Evolutionary conservation across 2,888 invertebrate genomes (phyloP).

Genomic region (Tanaodytes sp.): DNA sequence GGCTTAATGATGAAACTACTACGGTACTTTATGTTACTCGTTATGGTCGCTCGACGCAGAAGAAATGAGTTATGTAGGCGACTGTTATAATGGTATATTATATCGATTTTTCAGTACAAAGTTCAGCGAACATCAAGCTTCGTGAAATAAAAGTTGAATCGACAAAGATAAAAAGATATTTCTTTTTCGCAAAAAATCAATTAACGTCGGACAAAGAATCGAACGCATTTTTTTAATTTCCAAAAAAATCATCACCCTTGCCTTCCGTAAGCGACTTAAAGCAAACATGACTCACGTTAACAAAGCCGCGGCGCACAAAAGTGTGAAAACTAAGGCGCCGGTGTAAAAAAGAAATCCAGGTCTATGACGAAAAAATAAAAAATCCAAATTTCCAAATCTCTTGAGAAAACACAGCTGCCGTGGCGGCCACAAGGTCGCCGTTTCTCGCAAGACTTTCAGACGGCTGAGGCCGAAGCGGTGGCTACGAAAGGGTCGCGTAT

Average conservation of each 20-base stretch:
- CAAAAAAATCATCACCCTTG: constrained; percentile 11
- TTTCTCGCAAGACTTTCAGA: constrained; percentile 43
- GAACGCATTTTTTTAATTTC: constrained; percentile 13
- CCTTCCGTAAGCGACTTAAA: no score
- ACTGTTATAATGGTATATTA: no score
- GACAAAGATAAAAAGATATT: no score
- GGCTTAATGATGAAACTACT: no score
- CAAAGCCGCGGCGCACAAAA: constrained; percentile 29
- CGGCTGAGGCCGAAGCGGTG: constrained; percentile 26
- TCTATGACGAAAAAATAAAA: constrained; percentile 40
- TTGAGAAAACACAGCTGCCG: constrained; percentile 70
- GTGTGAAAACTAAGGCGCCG: constrained; percentile 41
- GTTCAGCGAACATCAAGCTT: no score
- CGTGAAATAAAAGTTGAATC: no score
- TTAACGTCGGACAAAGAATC: constrained; percentile 11
- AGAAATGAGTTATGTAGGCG: no score
- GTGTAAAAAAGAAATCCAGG: constrained; percentile 41
- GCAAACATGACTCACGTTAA: constrained; percentile 13
- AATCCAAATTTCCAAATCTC: constrained; percentile 65
- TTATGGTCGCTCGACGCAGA: no score
- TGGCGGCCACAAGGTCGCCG: constrained; percentile 53
- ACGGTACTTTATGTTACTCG: no score
- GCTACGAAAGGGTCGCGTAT: constrained; percentile 42
- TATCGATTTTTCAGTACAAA: no score
- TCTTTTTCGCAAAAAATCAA: not conserved